Evolutionary conservation across 2,888 invertebrate genomes (phyloP), one percentile per base, ranked within the genome.

Genomic region (Conistra vaccinii): DNA sequence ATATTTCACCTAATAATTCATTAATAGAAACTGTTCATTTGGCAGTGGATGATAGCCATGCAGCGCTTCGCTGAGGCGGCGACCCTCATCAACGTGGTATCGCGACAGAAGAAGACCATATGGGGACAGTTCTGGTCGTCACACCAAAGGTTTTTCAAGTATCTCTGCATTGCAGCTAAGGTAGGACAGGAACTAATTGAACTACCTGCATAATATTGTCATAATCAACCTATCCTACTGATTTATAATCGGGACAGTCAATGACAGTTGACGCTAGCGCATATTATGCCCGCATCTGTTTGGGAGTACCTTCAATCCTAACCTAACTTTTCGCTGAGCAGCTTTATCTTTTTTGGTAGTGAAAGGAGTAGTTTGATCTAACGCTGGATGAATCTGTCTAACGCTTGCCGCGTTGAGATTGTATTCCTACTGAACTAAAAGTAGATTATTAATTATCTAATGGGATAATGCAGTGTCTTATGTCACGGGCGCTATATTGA

Each of bases 101-200:
- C 98, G 86, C 97, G 98, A 79, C 98, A 99, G 98, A 98, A 98
- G 93, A 99, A 99, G 95, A 99, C 99, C 12, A 99, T 99, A 98
- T 99, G 99, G 99, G 99, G 99, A 0, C 99, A 99, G 96, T 99
- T 99, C 96, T 99, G 99, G 99, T 99, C 99, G 0, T 98, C 99
- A 58, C 99, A 99, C 97, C 99, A 99, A 95, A 97, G 99, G 78
- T 99, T 99, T 97, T 99, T 99, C 97, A 99, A 99, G 93, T 99
- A 99, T 93, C 97, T 99, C 20, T 99, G 99, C 93, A 99, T 99
- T 88, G 99, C 99, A 0, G 98, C 99, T 42, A 99, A 99, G 97
- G 99, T 35, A 35, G 93, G 14, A 1, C 20, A 20, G n/a, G 12
- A 53, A 53, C 53, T n/a, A n/a, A n/a, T n/a, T 53, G 3, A 23